Evolutionary conservation across 2,888 invertebrate genomes (phyloP).

Genomic region (Apocheima hispidaria): DNA sequence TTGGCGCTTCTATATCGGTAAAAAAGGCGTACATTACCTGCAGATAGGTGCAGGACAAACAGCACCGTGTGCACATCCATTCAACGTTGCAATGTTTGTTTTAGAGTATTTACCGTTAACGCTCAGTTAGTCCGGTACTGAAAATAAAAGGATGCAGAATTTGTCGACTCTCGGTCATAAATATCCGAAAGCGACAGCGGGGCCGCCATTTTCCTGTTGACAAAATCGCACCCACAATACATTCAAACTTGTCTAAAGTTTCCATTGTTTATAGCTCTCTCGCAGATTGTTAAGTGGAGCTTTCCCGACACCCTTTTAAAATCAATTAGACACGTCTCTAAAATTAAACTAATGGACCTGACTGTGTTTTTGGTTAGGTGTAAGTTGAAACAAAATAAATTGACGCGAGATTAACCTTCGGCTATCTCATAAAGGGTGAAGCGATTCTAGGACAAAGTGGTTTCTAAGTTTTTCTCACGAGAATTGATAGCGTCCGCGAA

Average conservation of each 20-base stretch:
- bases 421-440: slow-evolving; percentile 24
- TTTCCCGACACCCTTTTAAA: slow-evolving; percentile 49
- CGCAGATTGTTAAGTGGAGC: slow-evolving; percentile 65
- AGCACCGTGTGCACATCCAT: slow-evolving; percentile 37
- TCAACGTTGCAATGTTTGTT: slow-evolving; percentile 59
- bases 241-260: slow-evolving; percentile 82
- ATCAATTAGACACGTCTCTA: slow-evolving; percentile 36
- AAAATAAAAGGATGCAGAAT: slow-evolving; percentile 80
- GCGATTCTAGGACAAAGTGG: slow-evolving; percentile 43
- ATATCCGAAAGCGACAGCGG: slow-evolving; percentile 76
- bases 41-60: slow-evolving; percentile 33
- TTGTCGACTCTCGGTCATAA: slow-evolving; percentile 78
- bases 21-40: slow-evolving; percentile 41
- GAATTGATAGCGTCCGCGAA: slow-evolving; percentile 65
- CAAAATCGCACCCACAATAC: slow-evolving; percentile 81
- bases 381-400: slow-evolving; percentile 22
- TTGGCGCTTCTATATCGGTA: not conserved
- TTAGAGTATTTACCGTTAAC: slow-evolving; percentile 69
- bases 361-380: slow-evolving; percentile 10
- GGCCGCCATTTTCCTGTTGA: slow-evolving; percentile 85
- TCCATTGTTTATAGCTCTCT: slow-evolving; percentile 73
- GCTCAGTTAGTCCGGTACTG: slow-evolving; percentile 67
- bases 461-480: slow-evolving; percentile 45
- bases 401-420: slow-evolving; percentile 34
- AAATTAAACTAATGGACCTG: slow-evolving; percentile 34